Evolutionary conservation across 2,113 vertebrate species (phyloP).

Genomic region (Chelonoidis abingdonii): DNA sequence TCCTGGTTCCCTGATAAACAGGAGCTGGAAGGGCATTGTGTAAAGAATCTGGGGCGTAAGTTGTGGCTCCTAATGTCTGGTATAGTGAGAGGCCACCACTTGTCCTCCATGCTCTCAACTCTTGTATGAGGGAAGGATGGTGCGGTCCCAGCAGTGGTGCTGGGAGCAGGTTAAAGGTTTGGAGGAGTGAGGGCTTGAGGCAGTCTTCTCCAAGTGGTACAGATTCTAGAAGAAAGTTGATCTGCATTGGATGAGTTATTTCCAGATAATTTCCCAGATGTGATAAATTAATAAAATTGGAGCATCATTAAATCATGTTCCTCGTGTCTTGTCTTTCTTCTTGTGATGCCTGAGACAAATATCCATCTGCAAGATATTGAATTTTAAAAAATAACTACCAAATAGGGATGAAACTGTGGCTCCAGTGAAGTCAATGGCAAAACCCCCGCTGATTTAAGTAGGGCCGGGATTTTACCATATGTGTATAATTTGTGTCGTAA

Average conservation of each 20-base stretch:
- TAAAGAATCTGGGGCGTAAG: not conserved
- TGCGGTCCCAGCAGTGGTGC: not conserved
- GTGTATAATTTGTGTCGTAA: not conserved
- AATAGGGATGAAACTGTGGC: not conserved
- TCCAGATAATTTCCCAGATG: not conserved
- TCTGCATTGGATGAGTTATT: not conserved
- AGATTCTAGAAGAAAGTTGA: not conserved
- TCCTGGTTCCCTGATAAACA: not conserved
- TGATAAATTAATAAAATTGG: not conserved
- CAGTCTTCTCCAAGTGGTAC: not conserved
- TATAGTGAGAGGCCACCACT: not conserved
- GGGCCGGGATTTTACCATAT: not conserved
- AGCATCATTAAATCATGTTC: not conserved
- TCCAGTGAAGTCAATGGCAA: not conserved
- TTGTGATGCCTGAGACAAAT: not conserved
- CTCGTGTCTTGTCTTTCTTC: not conserved
- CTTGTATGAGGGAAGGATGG: not conserved
- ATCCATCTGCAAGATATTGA: not conserved
- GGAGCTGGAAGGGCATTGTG: not conserved
- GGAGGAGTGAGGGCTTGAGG: not conserved
- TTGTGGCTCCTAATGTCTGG: not conserved
- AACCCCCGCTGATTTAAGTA: not conserved
- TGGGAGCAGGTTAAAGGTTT: not conserved
- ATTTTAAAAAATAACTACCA: not conserved
- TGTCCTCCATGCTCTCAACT: not conserved